phyloP scores from a whole-genome alignment of 2,888 invertebrate genomes.

The Flexamia atlantica region DNA sequence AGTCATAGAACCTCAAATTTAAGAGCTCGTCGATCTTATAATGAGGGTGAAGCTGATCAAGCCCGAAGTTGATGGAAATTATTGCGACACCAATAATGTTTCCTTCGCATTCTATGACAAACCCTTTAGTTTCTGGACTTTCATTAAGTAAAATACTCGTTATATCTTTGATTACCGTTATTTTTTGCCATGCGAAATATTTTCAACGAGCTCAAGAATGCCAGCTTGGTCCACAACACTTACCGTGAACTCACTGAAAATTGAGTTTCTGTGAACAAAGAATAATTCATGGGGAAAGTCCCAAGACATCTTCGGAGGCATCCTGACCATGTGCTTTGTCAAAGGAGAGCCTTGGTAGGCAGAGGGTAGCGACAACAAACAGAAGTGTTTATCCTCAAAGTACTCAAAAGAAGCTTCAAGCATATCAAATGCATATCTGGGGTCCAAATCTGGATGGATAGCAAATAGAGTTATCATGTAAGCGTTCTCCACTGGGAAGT shows the following conservation, averaged over 20 bases:
- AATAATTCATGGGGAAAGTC: constrained; percentile 41
- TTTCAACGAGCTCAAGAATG: background rate
- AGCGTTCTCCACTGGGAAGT: background rate
- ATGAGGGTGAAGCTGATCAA: constrained; percentile 8
- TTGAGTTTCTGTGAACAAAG: background rate
- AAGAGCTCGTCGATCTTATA: constrained; percentile 4
- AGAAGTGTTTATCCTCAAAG: constrained; percentile 39
- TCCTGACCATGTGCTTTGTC: constrained; percentile 34
- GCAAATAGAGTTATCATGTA: constrained; percentile 22
- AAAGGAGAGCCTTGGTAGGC: constrained; percentile 44
- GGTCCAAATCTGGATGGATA: constrained; percentile 41
- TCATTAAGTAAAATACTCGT: background rate
- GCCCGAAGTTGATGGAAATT: background rate
- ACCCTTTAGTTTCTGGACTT: background rate
- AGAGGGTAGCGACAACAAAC: constrained; percentile 48
- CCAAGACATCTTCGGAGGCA: constrained; percentile 6
- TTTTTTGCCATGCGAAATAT: background rate
- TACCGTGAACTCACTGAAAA: constrained; percentile 23
- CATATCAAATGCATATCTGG: constrained; percentile 38
- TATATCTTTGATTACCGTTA: constrained; percentile 8
- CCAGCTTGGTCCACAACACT: background rate
- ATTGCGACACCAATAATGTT: constrained; percentile 36
- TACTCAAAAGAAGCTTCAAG: constrained; percentile 57
- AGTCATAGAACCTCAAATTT: background rate
- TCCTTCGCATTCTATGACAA: constrained; percentile 23